phyloP scores from a whole-genome alignment of 2,113 vertebrate species.

The Lycaon pictus region DNA sequence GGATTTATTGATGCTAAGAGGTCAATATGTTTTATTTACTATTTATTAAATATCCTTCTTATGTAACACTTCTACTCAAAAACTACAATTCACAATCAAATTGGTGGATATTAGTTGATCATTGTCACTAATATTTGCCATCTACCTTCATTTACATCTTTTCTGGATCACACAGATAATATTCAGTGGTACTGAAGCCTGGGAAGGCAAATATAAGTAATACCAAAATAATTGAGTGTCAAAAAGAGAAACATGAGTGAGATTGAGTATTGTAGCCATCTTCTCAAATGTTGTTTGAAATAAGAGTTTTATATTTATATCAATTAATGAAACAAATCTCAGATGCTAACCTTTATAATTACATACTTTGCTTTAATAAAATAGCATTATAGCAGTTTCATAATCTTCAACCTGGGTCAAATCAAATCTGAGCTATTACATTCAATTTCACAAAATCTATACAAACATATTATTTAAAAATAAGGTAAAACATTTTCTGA shows the following conservation, averaged over 20 bases:
- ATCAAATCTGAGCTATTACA: not conserved
- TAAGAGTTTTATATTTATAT: not conserved
- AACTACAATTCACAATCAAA: not conserved
- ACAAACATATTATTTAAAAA: not conserved
- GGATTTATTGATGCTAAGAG: not conserved
- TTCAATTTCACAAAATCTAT: not conserved
- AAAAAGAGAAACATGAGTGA: not conserved
- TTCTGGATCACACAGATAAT: not conserved
- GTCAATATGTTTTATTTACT: not conserved
- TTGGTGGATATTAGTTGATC: not conserved
- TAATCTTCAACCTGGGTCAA: slow-evolving; percentile 18
- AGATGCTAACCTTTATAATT: not conserved
- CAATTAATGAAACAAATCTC: not conserved
- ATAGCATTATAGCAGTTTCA: not conserved
- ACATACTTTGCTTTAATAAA: not conserved
- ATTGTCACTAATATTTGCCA: not conserved
- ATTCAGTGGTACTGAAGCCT: not conserved
- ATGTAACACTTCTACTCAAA: not conserved
- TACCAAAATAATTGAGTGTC: not conserved
- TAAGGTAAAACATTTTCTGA: slow-evolving; percentile 13
- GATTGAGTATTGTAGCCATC: not conserved
- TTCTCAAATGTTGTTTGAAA: slow-evolving; percentile 10
- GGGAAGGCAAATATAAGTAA: not conserved
- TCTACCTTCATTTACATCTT: not conserved
- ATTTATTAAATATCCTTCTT: not conserved